Base-by-base conservation (phyloP, 1,140 invertebrate species). In the Kradibia gibbosae region DNA sequence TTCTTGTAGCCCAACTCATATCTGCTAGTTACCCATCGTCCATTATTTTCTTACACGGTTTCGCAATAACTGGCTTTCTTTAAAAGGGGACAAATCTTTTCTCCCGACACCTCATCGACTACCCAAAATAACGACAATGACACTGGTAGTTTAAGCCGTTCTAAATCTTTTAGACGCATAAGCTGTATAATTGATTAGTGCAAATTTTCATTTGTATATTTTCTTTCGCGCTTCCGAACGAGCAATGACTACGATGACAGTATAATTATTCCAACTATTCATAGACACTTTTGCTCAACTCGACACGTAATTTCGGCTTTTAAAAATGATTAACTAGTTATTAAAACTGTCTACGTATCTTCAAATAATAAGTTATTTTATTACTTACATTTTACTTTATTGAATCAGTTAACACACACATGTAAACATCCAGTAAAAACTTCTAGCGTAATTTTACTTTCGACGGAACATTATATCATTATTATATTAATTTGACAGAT, bases 111-210 rank as follows among this genome's bases (percentile, higher is more conserved):
- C 53, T 11, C 70, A 55, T 36, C 39, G 25, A 22, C 17, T 39
- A 65, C 80, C 79, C 17, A 71, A 81, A 81, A 81, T 81, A 81
- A 81, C 60, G 73, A 70, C 79, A 80, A 73, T 65, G 55, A 80
- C 72, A 74, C 57, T 75, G 79, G 28, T 57, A 62, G 39, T 22
- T 22, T 20, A 25, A 36, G 11, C 67, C 45, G 50, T 36, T 71
- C 67, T 57, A 72, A 71, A 79, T 79, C 67, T 50, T 79, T 71
- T 22, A 22, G 48, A n/a, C 10, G 34, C 62, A 42, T 17, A 72
- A 42, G 25, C 22, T 36, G 20, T 4, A 31, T 72, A 72, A 71
- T 45, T 42, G 13, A 73, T 73, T 48, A 34, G 17, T 53, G 0
- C 22, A 53, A 34, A n/a, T 36, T 67, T 50, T 25, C 11, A 34